Evolutionary conservation across 2,797 vertebrate genomes (phyloP), one percentile per base, ranked within the genome.

Genomic region (Sebastes vulpes): DNA sequence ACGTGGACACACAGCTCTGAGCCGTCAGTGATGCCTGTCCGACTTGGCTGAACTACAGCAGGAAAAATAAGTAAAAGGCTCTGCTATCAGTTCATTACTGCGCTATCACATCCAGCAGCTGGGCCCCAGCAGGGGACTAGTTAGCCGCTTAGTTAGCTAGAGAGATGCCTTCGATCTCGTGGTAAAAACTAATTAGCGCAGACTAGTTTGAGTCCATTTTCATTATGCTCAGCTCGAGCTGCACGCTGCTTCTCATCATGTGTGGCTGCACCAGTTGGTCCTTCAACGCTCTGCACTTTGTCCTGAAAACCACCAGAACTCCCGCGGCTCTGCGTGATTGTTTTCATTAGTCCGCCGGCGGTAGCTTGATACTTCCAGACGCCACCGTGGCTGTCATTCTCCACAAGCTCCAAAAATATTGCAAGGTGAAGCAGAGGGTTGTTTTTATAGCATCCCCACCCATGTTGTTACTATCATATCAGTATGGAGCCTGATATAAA

Each of bases 71-170:
- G 79, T 72, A 80, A 77, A 89, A 79, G 66, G 31, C 79, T 85
- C 52, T 68, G 54, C 72, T 64, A 70, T 60, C 64, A 77, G 14
- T 86, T 89, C 73, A 83, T 89, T 81, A 61, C 67, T 81, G 67
- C 66, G 28, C 71, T 83, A 81, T 92, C 87, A 79, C 79, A 86
- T 87, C 73, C 81, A 92, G 85, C 92, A 92, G 90, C 91, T 92
- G 90, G 77, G 84, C 56, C 81, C 46, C 90, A 89, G 90, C 86
- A 86, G 94, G 91, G 83, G 75, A 79, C 89, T 81, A 77, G 91
- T 93, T 92, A 90, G 85, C 91, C 11, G 64, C 93, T 94, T 89
- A 84, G 88, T 89, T 89, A 89, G 85, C 82, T 81, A 67, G 77
- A 79, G 75, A 90, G 79, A 92, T 77, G 77, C 76, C 79, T 91